phyloP scores from a whole-genome alignment of 1,140 invertebrate species.

The Papilio polytes region DNA sequence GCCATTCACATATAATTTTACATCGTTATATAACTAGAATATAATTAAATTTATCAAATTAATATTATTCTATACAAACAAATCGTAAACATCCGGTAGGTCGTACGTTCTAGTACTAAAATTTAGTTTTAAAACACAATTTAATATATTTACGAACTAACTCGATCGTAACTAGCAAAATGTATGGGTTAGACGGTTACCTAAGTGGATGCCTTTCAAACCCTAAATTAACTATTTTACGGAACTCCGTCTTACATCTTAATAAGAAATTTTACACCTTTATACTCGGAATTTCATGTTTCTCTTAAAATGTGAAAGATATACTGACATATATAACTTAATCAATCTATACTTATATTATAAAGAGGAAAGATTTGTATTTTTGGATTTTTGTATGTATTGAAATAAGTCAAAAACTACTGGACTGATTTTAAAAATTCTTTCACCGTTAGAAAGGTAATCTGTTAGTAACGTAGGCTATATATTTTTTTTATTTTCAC shows the following conservation, averaged over 20 bases:
- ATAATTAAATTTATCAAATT: not conserved
- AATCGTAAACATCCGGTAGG: not conserved
- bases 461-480: too few relatives aligned
- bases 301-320: not conserved
- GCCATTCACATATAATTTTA: not conserved
- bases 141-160: conserved; percentile 14
- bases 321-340: too few relatives aligned
- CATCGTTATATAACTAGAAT: not conserved
- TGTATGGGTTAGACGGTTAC: not conserved
- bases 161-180: not conserved
- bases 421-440: too few relatives aligned
- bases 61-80: not conserved
- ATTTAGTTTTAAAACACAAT: conserved; percentile 9
- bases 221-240: conserved; percentile 1
- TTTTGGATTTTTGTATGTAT: too few relatives aligned
- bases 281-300: not conserved
- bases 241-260: not conserved
- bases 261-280: not conserved
- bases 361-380: too few relatives aligned
- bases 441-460: too few relatives aligned
- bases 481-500: too few relatives aligned
- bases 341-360: too few relatives aligned
- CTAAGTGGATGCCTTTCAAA: not conserved
- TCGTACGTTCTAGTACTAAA: not conserved
- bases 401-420: too few relatives aligned